These are phyloP conservation scores for Picathartes gymnocephalus DNA, from an alignment of 2,113 vertebrate genomes.

Conservation along the genomic window DNA sequence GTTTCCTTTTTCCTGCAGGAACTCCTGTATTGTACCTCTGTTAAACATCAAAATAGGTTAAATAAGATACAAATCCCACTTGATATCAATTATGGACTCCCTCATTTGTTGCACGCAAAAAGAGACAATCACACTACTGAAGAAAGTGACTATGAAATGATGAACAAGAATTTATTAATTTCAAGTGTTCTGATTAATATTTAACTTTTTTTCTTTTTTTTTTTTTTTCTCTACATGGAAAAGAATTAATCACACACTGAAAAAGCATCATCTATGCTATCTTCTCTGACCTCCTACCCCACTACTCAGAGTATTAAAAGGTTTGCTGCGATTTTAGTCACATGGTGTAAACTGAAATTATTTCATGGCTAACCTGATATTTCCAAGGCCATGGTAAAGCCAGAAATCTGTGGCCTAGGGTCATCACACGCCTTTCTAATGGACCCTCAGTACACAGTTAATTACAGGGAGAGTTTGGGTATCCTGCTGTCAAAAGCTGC, in stretches of 20 bases:
- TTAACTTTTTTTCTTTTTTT: background rate
- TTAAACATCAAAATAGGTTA: background rate
- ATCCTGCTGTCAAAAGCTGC: constrained; percentile 16
- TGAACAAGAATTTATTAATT: background rate
- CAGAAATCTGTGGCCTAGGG: constrained; percentile 26
- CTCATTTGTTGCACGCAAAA: background rate
- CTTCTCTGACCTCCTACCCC: background rate
- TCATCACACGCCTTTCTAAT: constrained; percentile 48
- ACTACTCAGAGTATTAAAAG: background rate
- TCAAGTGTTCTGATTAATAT: background rate
- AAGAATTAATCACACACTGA: background rate
- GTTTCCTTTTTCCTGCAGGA: background rate
- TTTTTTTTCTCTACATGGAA: background rate
- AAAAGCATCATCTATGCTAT: background rate
- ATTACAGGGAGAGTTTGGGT: constrained; percentile 59
- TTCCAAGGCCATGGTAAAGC: constrained; percentile 46
- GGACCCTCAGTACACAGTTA: constrained; percentile 30
- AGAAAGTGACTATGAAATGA: fast-evolving
- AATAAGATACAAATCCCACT: background rate
- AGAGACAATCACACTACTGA: background rate
- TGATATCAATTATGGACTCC: background rate
- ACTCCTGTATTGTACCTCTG: background rate
- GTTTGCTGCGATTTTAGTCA: constrained; percentile 19
- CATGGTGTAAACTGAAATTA: constrained; percentile 20
- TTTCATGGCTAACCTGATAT: constrained; percentile 44